Percentiles rank a stretch among this genome's conserved stretches.
phyloP scores from a whole-genome alignment of 1,140 invertebrate species.

The Mesaphorura yosii region DNA sequence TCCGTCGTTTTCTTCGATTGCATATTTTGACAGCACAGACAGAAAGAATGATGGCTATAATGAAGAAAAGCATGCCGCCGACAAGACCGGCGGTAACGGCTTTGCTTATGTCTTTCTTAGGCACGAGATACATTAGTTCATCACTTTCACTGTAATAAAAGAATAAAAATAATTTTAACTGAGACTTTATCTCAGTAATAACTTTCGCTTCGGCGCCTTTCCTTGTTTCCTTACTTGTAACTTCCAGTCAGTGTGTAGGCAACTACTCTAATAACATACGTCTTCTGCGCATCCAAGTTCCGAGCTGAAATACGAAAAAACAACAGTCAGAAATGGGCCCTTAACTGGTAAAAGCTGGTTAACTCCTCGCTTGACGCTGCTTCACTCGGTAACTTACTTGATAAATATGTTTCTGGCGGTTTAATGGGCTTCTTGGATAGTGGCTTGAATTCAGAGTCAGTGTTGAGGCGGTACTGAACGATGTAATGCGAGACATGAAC shows the following conservation, averaged over 20 bases:
- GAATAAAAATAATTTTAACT: too few species aligned
- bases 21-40: conserved; percentile 94
- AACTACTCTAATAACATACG: conserved; percentile 72
- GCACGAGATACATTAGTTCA: conserved; percentile 72
- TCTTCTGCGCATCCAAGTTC: conserved; percentile 74
- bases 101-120: conserved; percentile 77
- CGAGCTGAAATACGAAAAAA: conserved; percentile 53
- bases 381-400: neutral
- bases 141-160: conserved; percentile 46
- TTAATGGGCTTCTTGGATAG: conserved; percentile 75
- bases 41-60: conserved; percentile 87
- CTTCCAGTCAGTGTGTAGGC: conserved; percentile 52
- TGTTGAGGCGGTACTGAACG: conserved; percentile 60
- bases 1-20: conserved; percentile 87
- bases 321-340: too few species aligned
- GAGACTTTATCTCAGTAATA: neutral
- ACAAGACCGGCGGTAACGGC: conserved; percentile 86
- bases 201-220: too few species aligned
- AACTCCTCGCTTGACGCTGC: too few species aligned
- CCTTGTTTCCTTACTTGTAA: conserved; percentile 23
- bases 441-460: conserved; percentile 53
- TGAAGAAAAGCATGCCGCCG: conserved; percentile 88
- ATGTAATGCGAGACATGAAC: conserved; percentile 72
- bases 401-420: conserved; percentile 66
- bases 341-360: too few species aligned